Percentiles rank a stretch among this genome's conserved stretches.
Evolutionary conservation across 2,797 vertebrate species (phyloP).

Genomic region (Muscicapa comitata): DNA sequence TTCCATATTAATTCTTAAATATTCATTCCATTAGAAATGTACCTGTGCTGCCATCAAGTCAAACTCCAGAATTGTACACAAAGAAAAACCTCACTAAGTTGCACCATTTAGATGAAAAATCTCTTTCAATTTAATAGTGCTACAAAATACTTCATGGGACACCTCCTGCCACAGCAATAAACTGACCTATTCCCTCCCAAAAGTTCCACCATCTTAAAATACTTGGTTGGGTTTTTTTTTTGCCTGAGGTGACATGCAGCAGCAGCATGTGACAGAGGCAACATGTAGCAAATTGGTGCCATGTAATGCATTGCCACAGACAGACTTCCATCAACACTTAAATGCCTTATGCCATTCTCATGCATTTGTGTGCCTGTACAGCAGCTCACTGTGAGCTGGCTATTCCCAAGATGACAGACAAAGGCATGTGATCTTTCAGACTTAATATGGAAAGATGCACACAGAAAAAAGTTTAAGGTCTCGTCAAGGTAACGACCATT

Average conservation of each 20-base stretch:
- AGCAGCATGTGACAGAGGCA: background rate
- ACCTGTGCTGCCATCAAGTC: background rate
- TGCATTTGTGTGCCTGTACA: background rate
- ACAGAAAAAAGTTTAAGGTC: background rate
- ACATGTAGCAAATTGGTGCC: background rate
- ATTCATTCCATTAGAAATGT: background rate
- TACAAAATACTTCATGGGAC: background rate
- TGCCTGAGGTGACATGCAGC: background rate
- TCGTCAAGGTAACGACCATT: background rate
- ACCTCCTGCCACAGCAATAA: background rate
- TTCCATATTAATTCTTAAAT: background rate
- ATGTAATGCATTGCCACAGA: fast-evolving
- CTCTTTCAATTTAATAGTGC: background rate
- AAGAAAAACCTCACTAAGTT: background rate
- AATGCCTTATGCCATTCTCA: no score
- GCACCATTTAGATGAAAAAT: background rate
- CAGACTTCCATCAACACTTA: background rate
- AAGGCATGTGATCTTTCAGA: fast-evolving
- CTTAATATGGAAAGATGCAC: background rate
- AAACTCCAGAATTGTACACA: background rate
- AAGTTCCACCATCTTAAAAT: background rate
- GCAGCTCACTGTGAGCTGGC: background rate
- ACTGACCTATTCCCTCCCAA: background rate
- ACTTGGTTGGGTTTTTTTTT: background rate
- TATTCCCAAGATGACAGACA: background rate